These are phyloP conservation scores for Limnodromus scolopaceus DNA, from an alignment of 2,797 vertebrate genomes.

Conservation along the genomic window DNA sequence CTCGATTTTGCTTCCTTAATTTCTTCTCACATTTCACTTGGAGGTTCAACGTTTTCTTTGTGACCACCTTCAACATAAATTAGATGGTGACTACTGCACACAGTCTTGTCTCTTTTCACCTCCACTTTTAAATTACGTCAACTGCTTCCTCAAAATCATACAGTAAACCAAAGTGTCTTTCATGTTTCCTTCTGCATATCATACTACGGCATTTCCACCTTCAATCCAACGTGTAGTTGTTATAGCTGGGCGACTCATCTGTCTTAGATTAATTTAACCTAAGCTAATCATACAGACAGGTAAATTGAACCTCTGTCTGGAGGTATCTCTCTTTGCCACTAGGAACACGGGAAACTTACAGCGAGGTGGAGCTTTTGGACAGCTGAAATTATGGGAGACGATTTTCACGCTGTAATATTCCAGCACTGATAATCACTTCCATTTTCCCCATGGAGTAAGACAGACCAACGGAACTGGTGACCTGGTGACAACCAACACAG, in stretches of 20 bases:
- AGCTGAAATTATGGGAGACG: not conserved
- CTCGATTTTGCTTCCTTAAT: conserved; percentile 6
- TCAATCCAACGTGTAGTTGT: not conserved
- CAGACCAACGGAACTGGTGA: not conserved
- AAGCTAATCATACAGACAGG: not conserved
- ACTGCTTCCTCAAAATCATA: not conserved
- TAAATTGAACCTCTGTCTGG: not conserved
- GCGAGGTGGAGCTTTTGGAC: not conserved
- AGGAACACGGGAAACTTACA: not conserved
- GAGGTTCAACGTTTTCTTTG: not conserved
- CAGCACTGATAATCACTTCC: not conserved
- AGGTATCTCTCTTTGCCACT: not conserved
- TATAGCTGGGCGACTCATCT: not conserved
- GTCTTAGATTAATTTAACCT: not conserved
- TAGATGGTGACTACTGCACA: not conserved
- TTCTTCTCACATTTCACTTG: not conserved
- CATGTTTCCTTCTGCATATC: not conserved
- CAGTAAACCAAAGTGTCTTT: not conserved
- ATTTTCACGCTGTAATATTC: not conserved
- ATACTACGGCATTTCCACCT: not conserved
- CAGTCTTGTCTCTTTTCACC: not conserved
- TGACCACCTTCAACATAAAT: not conserved
- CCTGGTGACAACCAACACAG: not conserved
- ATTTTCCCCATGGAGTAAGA: not conserved
- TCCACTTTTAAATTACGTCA: not conserved